Evolutionary conservation across 2,797 vertebrate genomes (phyloP).

Genomic region (Kryptolebias ocellatus): DNA sequence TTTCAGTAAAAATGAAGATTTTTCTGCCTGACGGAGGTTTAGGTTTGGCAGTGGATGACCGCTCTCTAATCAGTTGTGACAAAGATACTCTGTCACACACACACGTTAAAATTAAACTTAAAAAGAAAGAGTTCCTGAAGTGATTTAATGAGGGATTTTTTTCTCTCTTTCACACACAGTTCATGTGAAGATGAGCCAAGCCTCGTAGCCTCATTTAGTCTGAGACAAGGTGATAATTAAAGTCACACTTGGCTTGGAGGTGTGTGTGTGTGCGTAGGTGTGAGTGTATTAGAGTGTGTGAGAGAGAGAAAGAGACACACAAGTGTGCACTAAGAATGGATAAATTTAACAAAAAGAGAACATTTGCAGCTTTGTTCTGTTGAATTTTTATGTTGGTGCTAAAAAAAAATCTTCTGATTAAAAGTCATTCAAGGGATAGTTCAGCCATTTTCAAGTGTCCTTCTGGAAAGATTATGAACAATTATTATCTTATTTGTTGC

Average conservation of each 20-base stretch:
- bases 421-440: too few relatives aligned
- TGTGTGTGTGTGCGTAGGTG: conserved; percentile 13
- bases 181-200: conserved; percentile 84
- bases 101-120: not conserved
- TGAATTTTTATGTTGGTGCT: not conserved
- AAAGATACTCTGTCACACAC: conserved; percentile 26
- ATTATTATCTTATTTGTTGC: too few relatives aligned
- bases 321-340: not conserved
- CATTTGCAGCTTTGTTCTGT: not conserved
- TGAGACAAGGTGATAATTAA: conserved; percentile 95
- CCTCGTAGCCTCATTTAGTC: conserved; percentile 86
- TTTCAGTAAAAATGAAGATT: conserved; percentile 18
- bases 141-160: conserved; percentile 37
- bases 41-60: conserved; percentile 17
- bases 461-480: too few relatives aligned
- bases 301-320: not conserved
- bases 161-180: conserved; percentile 21
- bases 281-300: not conserved
- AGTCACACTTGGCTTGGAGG: conserved; percentile 82
- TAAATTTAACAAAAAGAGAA: not conserved
- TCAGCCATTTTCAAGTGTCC: too few relatives aligned
- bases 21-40: conserved; percentile 23
- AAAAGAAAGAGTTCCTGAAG: conserved; percentile 3
- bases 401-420: too few relatives aligned
- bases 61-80: conserved; percentile 40